A percentile compares a stretch with the other conserved stretches of the same genome.
Conservation (phyloP, 2,888 invertebrate genomes). For the Prosapia bicincta region DNA sequence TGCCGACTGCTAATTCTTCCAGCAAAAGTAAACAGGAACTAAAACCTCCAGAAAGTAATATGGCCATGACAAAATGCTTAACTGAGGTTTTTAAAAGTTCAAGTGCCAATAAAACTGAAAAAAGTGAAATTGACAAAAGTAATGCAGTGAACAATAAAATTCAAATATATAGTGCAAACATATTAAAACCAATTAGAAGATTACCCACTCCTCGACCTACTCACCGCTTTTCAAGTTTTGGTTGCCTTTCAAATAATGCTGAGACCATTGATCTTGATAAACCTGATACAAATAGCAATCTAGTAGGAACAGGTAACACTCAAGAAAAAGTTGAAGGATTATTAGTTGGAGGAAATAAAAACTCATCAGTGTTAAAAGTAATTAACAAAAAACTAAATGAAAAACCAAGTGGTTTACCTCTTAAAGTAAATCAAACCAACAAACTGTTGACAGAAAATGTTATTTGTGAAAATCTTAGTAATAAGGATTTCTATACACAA, state of each 20-base stretch:
- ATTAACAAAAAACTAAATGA: not conserved
- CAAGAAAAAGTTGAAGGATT: not conserved
- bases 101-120: not conserved
- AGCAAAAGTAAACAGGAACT: not conserved
- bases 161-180: not conserved
- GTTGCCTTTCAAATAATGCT: not conserved
- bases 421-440: not conserved
- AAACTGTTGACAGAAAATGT: not conserved
- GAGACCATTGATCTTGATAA: not conserved
- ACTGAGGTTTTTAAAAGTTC: not conserved
- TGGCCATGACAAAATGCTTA: not conserved
- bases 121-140: not conserved
- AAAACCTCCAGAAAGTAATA: not conserved
- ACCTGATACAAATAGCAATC: not conserved
- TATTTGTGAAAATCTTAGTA: not conserved
- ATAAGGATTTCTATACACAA: not conserved
- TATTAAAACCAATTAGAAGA: not conserved
- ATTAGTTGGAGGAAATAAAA: not conserved
- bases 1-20: not conserved
- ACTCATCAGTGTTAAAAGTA: not conserved
- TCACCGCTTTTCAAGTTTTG: not conserved
- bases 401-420: not conserved
- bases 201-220: conserved; percentile 16
- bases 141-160: not conserved
- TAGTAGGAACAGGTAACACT: not conserved